These are phyloP conservation scores for Pelobates cultripes DNA, from an alignment of 2,797 vertebrate species.

Conservation along the genomic window DNA sequence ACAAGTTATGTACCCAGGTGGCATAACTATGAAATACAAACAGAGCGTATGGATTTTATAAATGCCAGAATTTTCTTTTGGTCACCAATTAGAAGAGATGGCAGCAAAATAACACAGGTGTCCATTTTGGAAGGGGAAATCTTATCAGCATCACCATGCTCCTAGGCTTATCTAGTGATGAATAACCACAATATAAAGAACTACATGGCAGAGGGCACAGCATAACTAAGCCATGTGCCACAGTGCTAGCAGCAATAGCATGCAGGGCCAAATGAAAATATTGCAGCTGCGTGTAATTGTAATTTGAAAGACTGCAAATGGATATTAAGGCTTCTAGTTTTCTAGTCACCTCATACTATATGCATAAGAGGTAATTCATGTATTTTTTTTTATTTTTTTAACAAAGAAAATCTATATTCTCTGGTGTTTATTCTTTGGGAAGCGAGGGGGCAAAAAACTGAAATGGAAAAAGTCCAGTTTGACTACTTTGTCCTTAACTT, in stretches of 20 bases:
- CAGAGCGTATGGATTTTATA: conserved; percentile 19
- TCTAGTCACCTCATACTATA: no score
- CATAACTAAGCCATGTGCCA: conserved; percentile 55
- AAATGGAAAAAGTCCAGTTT: no score
- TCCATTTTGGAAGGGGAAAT: conserved; percentile 46
- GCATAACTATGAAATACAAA: conserved; percentile 45
- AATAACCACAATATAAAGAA: conserved; percentile 1
- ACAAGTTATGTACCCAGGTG: conserved; percentile 42
- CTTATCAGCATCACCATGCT: conserved; percentile 55
- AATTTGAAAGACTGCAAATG: background rate
- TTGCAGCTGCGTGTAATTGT: conserved; percentile 53
- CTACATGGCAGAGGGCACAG: conserved; percentile 35
- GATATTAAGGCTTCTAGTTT: no score
- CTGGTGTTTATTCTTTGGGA: no score
- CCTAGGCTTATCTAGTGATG: background rate
- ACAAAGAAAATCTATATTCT: no score
- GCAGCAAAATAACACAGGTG: conserved; percentile 51
- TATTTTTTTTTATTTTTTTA: no score
- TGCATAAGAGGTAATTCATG: no score
- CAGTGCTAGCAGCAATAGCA: conserved; percentile 34
- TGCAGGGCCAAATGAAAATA: conserved; percentile 52
- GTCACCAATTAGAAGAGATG: conserved; percentile 37
- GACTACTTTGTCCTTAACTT: no score
- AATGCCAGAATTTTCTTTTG: conserved; percentile 26
- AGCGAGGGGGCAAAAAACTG: no score